Conservation (phyloP, 2,888 invertebrate genomes). For the Platycheirus albimanus region DNA sequence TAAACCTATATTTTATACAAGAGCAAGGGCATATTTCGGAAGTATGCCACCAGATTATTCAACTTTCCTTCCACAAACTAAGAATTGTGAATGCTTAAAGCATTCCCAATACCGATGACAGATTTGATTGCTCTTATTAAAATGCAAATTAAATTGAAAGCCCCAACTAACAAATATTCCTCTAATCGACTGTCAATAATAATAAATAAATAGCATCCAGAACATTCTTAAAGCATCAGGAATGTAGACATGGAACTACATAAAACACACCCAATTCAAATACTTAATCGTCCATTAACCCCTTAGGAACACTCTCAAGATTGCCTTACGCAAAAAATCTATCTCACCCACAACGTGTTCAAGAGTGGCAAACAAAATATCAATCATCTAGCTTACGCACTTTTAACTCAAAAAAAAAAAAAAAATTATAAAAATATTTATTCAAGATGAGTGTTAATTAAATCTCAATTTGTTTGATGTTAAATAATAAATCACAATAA, state of each 20-base stretch:
- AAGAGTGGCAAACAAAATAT: conserved; percentile 16
- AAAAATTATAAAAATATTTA: conserved; percentile 11
- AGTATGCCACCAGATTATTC: neutral
- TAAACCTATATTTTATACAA: too few species aligned
- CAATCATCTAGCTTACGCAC: conserved; percentile 27
- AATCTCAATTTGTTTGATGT: conserved; percentile 54
- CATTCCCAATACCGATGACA: conserved; percentile 35
- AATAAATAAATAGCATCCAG: conserved; percentile 14
- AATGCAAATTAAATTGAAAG: conserved; percentile 50
- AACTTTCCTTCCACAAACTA: conserved; percentile 7
- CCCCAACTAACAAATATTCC: too few species aligned
- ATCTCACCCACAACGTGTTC: neutral
- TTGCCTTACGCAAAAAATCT: neutral
- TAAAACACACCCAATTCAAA: conserved; percentile 34
- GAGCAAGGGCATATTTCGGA: too few species aligned
- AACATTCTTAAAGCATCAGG: conserved; percentile 1
- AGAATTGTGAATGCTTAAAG: conserved; percentile 18
- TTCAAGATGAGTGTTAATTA: conserved; percentile 32
- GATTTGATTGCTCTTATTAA: conserved; percentile 26
- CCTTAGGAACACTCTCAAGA: neutral
- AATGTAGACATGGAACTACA: neutral
- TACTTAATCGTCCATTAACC: conserved; percentile 53
- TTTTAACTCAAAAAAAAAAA: neutral
- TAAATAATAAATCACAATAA: conserved; percentile 58
- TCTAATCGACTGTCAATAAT: conserved; percentile 35